Evolutionary conservation across 2,113 vertebrate genomes (phyloP), one percentile per base, ranked within the genome.

Genomic region (Tiliqua scincoides): DNA sequence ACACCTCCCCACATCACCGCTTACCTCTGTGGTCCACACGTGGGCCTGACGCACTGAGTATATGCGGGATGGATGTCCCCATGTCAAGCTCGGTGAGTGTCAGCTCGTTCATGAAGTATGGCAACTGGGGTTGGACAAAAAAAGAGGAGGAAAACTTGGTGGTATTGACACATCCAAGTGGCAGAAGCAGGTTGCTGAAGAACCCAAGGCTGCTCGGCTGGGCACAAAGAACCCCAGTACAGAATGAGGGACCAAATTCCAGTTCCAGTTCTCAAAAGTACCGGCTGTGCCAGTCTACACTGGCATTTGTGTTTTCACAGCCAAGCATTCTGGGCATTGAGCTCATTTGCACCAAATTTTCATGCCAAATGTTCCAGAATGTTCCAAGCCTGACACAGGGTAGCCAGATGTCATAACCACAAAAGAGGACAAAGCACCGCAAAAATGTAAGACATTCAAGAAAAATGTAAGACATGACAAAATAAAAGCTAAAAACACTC

Each of bases 91-190:
- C 98, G 0, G 97, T 98, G 89, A 98, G 95, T 0, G 95, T 96
- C 92, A 98, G 95, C 91, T 98, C 97, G 1, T 98, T 97, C 98
- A 98, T 98, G 82, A 98, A 98, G 88, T 98, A 98, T 0, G 98
- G 98, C 92, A 98, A 91, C 98, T 98, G 93, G 78, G 18, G 59
- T 37, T 90, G 43, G 62, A 91, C 86, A 93, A 35, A 72, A 10
- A 89, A 62, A 71, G 1, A 0, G 0, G 70, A 20, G 12, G 82
- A 0, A 52, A 0, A 0, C 62, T 35, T 35, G 37, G 61, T 32
- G 0, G 0, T 3, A 62, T 17, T 11, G 35, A 6, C 30, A 6
- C 30, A 67, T 61, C 32, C 0, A 0, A 11, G 10, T 17, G 1
- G 4, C 9, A 30, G 32, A 14, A n/a, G 11, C 18, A 14, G n/a